Base-by-base conservation (phyloP, 1,140 invertebrate genomes). In the Listronotus bonariensis region DNA sequence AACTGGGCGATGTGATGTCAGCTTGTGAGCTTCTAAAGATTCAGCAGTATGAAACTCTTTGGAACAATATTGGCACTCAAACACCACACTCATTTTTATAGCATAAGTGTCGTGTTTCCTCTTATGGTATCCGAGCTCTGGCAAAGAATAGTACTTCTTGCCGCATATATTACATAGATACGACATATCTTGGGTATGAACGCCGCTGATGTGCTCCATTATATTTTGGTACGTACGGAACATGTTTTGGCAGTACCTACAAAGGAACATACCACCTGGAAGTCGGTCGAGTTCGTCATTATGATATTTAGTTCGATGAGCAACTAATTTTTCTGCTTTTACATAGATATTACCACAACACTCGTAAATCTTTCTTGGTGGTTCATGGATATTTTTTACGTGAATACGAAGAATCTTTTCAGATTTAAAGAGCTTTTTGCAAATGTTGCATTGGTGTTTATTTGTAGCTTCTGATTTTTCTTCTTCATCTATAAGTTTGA, bases 181-280 rank as follows among this genome's bases (percentile, higher is more conserved):
- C 8, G n/a, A 32, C 1, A 1, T 31, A 11, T 51, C 20, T 65
- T 65, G 57, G 1, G 54, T 57, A 36, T 65, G 62, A 14, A 66
- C 51, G 10, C 12, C 36, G 17, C 40, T 42, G 11, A 71, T 34
- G 49, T 71, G 69, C 26, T 46, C 49, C 15, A 34, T 26, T 12
- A 69, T 31, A 10, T 11, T 54, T 14, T 59, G 38, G 18, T 56
- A 41, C 0, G 63, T 46, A 15, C 43, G 17, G 10, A 69, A 52
- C 11, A 38, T 45, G 45, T 63, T 69, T 15, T 54, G n/a, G 54
- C 68, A 69, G 14, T 52, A 63, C 57, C 67, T 69, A 48, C 68
- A 69, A 31, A 61, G 9, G 32, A 57, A 62, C 3, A 9, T 14
- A 3, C 34, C 42, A 48, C 43, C 51, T 3, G 18, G 6, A 11